Evolutionary conservation across 2,797 vertebrate species (phyloP), one percentile per base, ranked within the genome.

Genomic region (Brachyalestes nurse): DNA sequence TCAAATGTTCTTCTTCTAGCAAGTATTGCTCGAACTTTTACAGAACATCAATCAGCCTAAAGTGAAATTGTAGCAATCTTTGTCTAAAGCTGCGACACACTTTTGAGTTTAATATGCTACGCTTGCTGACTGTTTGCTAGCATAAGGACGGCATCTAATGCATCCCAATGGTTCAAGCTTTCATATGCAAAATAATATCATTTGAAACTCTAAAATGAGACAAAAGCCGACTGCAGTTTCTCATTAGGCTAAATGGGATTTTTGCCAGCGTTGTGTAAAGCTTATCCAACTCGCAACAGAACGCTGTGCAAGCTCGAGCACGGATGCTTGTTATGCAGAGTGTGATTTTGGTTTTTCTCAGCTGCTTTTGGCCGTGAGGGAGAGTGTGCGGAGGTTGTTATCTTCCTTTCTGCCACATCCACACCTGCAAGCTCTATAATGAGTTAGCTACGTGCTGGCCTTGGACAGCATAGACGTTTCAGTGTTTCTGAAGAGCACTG

Each of bases 331-430:
- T 51, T 51, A 14, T 51, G 3, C 47, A 12, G 3, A 51, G 12
- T 14, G 13, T 51, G 47, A 55, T 72, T 34, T 47, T 51, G 1
- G 1, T 51, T 49, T 23, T 49, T 70, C 66, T 49, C 34, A 47
- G 73, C 25, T 69, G 38, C 65, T 76, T 75, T 80, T 66, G 65
- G 61, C 67, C 57, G 78, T 57, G 61, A 84, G 61, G 19, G 58
- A 73, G 86, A 83, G 84, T 87, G 82, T 87, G 58, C 40, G 23
- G 74, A 86, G 90, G 89, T 88, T 90, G 84, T 90, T 87, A 90
- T 91, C 90, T 88, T 73, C 49, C 58, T 42, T 9, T 65, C 73
- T 51, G 67, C 78, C 79, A 84, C 83, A 88, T 88, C 83, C 82
- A 87, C 85, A 84, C 86, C 86, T 86, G 84, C 81, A 84, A 79